A percentile compares a stretch with the other conserved stretches of the same genome.
Evolutionary conservation across 2,888 invertebrate species (phyloP).

Genomic region (Tetheella fluctuosa): DNA sequence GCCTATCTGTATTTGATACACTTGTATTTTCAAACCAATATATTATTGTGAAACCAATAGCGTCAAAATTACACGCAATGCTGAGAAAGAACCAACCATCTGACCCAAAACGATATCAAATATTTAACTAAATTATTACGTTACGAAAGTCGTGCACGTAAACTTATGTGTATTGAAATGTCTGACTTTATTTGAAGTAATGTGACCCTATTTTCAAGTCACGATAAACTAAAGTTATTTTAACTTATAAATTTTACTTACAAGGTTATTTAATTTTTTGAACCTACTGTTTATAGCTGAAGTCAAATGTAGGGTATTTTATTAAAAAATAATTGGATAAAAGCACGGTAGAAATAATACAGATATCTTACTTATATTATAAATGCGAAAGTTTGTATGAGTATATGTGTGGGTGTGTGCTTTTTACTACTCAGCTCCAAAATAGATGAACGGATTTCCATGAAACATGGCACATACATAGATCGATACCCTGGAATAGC

Average conservation of each 20-base stretch:
- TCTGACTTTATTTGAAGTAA: slow-evolving; percentile 7
- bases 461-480: too few species aligned
- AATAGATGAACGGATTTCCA: too few species aligned
- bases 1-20: background rate
- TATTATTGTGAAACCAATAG: background rate
- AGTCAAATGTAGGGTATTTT: background rate
- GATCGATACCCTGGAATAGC: too few species aligned
- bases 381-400: too few species aligned
- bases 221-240: slow-evolving; percentile 2
- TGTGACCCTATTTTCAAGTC: slow-evolving; percentile 2
- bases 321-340: background rate
- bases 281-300: background rate
- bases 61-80: background rate
- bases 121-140: slow-evolving; percentile 6
- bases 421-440: too few species aligned
- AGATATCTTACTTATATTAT: too few species aligned
- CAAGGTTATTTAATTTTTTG: background rate
- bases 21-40: background rate
- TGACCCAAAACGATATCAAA: slow-evolving; percentile 1
- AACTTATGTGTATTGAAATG: slow-evolving; percentile 9
- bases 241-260: background rate
- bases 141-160: slow-evolving; percentile 1
- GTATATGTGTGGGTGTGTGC: too few species aligned
- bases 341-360: background rate
- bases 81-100: background rate